These are phyloP conservation scores for Kradibia gibbosae DNA, from an alignment of 1,140 invertebrate species.

Conservation along the genomic window DNA sequence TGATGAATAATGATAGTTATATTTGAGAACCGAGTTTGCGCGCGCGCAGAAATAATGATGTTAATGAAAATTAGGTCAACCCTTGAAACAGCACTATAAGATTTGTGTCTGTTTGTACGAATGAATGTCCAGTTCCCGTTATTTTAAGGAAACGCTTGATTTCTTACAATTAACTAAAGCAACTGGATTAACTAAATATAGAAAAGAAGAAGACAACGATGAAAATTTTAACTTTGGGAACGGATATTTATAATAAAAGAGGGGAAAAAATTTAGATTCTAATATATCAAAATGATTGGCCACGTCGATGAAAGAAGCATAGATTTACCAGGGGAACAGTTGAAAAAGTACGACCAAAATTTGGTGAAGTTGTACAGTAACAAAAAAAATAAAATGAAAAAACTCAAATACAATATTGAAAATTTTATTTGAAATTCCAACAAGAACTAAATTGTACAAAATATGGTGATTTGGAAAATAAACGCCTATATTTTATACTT, in stretches of 20 bases:
- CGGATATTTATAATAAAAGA: neutral
- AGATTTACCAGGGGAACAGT: too few relatives aligned
- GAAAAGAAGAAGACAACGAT: neutral
- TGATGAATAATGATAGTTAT: neutral
- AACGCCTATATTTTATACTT: neutral
- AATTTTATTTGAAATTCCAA: neutral
- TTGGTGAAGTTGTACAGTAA: neutral
- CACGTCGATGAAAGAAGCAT: neutral
- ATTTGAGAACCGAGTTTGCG: neutral
- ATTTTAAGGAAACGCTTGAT: neutral
- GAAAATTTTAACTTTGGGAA: neutral
- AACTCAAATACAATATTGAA: neutral
- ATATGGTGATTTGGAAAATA: neutral
- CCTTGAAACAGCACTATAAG: conserved; percentile 24
- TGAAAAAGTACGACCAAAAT: neutral
- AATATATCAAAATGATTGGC: neutral
- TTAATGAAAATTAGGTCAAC: conserved; percentile 45
- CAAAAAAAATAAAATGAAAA: neutral
- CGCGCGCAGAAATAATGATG: conserved; percentile 11
- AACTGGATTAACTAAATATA: neutral
- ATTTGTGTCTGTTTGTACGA: neutral
- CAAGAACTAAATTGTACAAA: neutral
- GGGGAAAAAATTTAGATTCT: neutral
- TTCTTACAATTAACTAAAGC: too few relatives aligned
- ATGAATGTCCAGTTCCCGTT: neutral